These are phyloP conservation scores for Opisthocomus hoazin DNA, from an alignment of 2,113 vertebrate genomes.

Conservation along the genomic window DNA sequence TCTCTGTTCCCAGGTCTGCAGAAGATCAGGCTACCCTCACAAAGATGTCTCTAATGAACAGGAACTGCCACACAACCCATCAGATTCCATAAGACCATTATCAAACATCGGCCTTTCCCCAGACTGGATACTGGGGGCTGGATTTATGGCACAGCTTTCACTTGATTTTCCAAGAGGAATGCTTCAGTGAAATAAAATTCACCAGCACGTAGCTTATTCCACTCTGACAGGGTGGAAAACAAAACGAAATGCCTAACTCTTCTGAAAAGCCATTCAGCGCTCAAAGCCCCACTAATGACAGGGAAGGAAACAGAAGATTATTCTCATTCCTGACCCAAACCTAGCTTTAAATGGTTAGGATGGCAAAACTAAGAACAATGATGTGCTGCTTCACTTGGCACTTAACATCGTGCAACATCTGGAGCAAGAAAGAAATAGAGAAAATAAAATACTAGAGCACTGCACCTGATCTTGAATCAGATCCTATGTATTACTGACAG, in stretches of 20 bases:
- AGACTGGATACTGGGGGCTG: not conserved
- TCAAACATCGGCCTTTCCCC: not conserved
- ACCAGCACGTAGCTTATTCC: not conserved
- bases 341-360: not conserved
- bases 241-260: slow-evolving; percentile 4
- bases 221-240: not conserved
- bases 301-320: not conserved
- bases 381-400: not conserved
- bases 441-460: not conserved
- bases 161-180: not conserved
- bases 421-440: not conserved
- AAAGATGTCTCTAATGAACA: not conserved
- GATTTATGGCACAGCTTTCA: not conserved
- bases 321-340: not conserved
- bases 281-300: not conserved
- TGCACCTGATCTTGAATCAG: not conserved
- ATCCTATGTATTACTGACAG: not conserved
- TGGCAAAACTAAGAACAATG: slow-evolving; percentile 2
- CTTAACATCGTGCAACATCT: not conserved
- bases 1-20: not conserved
- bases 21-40: not conserved
- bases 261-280: not conserved
- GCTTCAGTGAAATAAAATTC: not conserved
- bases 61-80: not conserved
- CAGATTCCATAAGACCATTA: not conserved